Conservation (phyloP, 2,113 vertebrate genomes). For the Ptilonorhynchus violaceus region DNA sequence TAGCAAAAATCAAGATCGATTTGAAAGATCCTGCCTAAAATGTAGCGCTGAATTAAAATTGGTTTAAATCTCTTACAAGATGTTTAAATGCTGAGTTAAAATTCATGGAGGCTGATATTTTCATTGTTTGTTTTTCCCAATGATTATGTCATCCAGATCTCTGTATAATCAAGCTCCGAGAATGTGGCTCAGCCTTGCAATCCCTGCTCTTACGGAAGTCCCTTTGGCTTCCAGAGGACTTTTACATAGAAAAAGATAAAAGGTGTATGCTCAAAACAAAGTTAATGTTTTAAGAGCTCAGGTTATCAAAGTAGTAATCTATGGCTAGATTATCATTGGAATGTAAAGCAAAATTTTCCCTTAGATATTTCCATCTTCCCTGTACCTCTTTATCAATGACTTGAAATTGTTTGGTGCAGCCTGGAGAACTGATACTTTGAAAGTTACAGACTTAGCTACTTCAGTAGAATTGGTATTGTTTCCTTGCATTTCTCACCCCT, state of each 20-base stretch:
- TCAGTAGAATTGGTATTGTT: background rate
- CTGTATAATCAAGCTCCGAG: background rate
- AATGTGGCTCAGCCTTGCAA: background rate
- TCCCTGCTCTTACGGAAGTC: background rate
- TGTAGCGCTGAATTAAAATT: conserved; percentile 11
- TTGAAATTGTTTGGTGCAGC: background rate
- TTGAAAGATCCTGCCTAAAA: conserved; percentile 1
- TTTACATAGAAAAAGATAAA: background rate
- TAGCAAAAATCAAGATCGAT: background rate
- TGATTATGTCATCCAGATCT: background rate
- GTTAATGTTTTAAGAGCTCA: background rate
- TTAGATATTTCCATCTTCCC: background rate
- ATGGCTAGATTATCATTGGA: background rate
- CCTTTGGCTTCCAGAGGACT: background rate
- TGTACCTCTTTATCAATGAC: background rate
- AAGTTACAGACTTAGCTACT: background rate
- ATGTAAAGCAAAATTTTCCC: background rate
- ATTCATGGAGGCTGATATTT: background rate
- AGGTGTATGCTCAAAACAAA: background rate
- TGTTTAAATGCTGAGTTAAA: conserved; percentile 3
- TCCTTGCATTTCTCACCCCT: background rate
- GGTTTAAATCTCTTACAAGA: background rate
- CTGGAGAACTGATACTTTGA: background rate
- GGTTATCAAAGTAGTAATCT: background rate
- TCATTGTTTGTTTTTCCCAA: background rate